Conservation (phyloP, 2,888 invertebrate genomes). For the Drosophila subquinaria region DNA sequence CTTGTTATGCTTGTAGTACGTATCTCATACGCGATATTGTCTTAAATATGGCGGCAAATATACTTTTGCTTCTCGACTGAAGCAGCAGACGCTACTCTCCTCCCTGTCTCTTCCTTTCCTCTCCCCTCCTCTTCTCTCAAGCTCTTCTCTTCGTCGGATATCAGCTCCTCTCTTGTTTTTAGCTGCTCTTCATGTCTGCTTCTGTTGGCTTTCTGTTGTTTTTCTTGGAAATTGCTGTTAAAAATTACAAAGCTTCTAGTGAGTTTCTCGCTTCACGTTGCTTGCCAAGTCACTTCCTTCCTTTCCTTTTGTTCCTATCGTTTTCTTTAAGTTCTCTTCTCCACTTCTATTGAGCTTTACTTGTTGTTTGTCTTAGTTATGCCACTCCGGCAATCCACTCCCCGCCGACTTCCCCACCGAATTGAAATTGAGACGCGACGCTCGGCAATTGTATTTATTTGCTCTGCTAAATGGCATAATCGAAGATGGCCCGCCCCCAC, state of each 20-base stretch:
- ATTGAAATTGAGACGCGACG: conserved; percentile 74
- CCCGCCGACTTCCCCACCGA: conserved; percentile 15
- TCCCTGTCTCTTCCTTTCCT: neutral
- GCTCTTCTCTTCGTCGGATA: neutral
- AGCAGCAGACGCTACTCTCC: conserved; percentile 46
- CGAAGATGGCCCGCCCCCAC: conserved; percentile 45
- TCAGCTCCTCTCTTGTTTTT: conserved; percentile 12
- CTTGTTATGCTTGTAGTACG: conserved; percentile 18
- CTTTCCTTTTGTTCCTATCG: neutral
- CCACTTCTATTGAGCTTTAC: conserved; percentile 32
- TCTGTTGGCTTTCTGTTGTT: conserved; percentile 66
- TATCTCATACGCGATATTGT: conserved; percentile 75
- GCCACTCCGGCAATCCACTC: conserved; percentile 19
- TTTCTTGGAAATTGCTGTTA: conserved; percentile 81
- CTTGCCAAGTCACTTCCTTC: conserved; percentile 75
- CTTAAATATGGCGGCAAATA: conserved; percentile 81
- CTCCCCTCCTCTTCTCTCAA: neutral
- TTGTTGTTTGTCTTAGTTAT: conserved; percentile 74
- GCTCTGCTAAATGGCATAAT: conserved; percentile 77
- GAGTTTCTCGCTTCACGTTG: conserved; percentile 62
- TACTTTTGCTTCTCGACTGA: conserved; percentile 67
- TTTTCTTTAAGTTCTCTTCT: conserved; percentile 18
- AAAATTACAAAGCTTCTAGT: conserved; percentile 77
- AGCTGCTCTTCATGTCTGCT: conserved; percentile 27
- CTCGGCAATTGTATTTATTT: conserved; percentile 79